Evolutionary conservation across 2,113 vertebrate genomes (phyloP), one percentile per base, ranked within the genome.

Genomic region (Manacus vitellinus): DNA sequence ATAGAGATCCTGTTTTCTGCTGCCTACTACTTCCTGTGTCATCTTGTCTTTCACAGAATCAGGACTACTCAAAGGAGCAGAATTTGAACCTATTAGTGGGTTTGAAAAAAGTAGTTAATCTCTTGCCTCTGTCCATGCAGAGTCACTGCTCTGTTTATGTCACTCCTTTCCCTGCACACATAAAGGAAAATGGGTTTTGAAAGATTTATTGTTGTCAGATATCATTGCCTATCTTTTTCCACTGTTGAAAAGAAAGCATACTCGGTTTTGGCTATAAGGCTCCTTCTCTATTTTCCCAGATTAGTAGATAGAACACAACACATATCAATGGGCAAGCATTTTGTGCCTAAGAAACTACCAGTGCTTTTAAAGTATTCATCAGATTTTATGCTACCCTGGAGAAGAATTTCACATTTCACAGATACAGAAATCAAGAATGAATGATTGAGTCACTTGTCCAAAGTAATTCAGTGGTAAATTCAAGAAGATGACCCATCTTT

Each of bases 321-420:
- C 5, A 1, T 4, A 72, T 28, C 44, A 66, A 12, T 0, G 1
- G 37, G n/a, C 49, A 84, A 84, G 65, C 14, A 5, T 13, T 85
- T 65, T 37, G 16, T 49, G 62, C 30, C 61, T 61, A 46, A 65
- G n/a, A 59, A 94, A 59, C 22, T 23, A 89, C 61, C 2, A 56
- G 16, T 21, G 47, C 13, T 94, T 89, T 46, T 30, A 61, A 89
- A 91, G 41, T 10, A 54, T 49, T 84, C 28, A 61, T 89, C 72
- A 92, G 43, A 58, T 94, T 92, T 92, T 80, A 86, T 74, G 65
- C 41, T 52, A 72, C 35, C 73, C 68, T 82, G 28, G 52, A 95
- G 66, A 94, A 89, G 30, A 85, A 85, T 73, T 88, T 79, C 49
- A 55, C 54, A 52, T 83, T 88, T 89, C 66, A 82, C 28, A 95